Percentiles rank a stretch among this genome's conserved stretches.
Conservation (phyloP, 2,888 invertebrate species). For the Drosophila siamana region DNA sequence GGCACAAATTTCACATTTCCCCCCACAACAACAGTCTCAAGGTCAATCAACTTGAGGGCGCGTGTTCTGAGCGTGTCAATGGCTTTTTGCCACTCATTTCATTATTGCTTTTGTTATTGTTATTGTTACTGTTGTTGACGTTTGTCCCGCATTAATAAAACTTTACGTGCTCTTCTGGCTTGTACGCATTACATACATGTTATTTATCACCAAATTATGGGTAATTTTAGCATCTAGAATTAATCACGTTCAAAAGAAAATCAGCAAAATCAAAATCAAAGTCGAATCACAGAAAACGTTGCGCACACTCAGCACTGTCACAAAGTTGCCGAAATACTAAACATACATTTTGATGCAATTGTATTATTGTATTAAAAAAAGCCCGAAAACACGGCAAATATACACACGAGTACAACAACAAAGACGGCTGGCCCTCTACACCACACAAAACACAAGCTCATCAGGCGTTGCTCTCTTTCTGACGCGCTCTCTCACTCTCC, state of each 20-base stretch:
- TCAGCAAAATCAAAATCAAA: slow-evolving; percentile 18
- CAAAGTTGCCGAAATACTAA: slow-evolving; percentile 80
- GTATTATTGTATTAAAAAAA: slow-evolving; percentile 67
- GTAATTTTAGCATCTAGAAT: slow-evolving; percentile 23
- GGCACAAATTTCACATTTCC: slow-evolving; percentile 39
- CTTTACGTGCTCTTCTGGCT: slow-evolving; percentile 11
- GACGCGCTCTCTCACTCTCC: slow-evolving; percentile 37
- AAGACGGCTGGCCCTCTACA: slow-evolving; percentile 27
- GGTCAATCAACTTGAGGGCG: slow-evolving; percentile 73
- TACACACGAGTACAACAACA: slow-evolving; percentile 41
- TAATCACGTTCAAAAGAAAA: slow-evolving; percentile 42
- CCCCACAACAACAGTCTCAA: slow-evolving; percentile 44
- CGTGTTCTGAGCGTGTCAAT: slow-evolving; percentile 63
- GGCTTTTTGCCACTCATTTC: slow-evolving; percentile 42
- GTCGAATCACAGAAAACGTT: slow-evolving; percentile 63
- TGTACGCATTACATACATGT: neutral
- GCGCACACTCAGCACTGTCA: slow-evolving; percentile 71
- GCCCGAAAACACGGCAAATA: slow-evolving; percentile 53
- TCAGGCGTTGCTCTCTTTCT: slow-evolving; percentile 56
- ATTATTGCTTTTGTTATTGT: slow-evolving; percentile 10
- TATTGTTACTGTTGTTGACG: slow-evolving; percentile 18
- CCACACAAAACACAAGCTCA: slow-evolving; percentile 24
- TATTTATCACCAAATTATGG: slow-evolving; percentile 8
- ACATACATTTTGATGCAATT: slow-evolving; percentile 77
- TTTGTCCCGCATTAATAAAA: slow-evolving; percentile 12